Conservation (phyloP, 2,113 vertebrate species). For the Eurypyga helias region DNA sequence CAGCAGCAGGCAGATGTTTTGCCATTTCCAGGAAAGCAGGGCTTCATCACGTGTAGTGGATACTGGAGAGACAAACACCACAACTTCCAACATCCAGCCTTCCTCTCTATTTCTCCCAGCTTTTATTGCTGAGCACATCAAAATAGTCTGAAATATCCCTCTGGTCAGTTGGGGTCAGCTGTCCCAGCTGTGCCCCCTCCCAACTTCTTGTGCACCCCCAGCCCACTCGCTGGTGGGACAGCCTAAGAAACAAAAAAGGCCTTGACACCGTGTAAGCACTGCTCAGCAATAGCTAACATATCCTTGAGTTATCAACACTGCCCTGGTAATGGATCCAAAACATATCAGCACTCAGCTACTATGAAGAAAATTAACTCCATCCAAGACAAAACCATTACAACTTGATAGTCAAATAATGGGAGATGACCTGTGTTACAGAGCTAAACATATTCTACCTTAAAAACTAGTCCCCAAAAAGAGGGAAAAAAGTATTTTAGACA, state of each 20-base stretch:
- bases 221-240: neutral
- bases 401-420: neutral
- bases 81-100: fast-evolving
- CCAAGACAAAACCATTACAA: neutral
- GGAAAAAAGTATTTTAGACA: neutral
- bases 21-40: neutral
- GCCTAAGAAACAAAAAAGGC: neutral
- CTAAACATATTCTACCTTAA: neutral
- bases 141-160: too few relatives aligned
- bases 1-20: fast-evolving
- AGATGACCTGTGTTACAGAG: neutral
- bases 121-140: neutral
- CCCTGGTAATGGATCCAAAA: neutral
- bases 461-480: neutral
- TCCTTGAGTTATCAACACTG: fast-evolving
- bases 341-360: neutral
- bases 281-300: neutral
- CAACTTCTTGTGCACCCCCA: too few relatives aligned
- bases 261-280: neutral
- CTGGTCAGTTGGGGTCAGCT: too few relatives aligned
- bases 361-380: neutral
- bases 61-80: neutral
- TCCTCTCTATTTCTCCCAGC: neutral
- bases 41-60: fast-evolving
- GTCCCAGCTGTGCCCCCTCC: too few relatives aligned